Conservation (phyloP, 2,113 vertebrate genomes). For the Acanthochromis polyacanthus region DNA sequence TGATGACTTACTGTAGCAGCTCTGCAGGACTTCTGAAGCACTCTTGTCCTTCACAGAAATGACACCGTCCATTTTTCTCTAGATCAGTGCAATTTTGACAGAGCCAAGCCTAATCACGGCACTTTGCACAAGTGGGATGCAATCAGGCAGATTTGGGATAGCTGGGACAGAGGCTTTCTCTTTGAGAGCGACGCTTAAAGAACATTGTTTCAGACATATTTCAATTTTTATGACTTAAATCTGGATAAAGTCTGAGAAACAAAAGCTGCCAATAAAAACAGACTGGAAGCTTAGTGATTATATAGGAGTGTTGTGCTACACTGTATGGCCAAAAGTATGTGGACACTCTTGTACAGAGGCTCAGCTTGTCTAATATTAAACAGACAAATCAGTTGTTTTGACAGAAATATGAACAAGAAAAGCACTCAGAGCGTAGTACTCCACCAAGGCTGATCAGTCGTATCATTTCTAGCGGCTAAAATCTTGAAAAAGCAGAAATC, state of each 20-base stretch:
- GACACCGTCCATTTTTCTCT: conserved; percentile 17
- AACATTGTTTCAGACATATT: conserved; percentile 12
- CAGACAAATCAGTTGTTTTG: too few relatives aligned
- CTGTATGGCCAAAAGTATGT: too few relatives aligned
- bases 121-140: conserved; percentile 47
- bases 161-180: conserved; percentile 6
- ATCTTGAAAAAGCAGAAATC: too few relatives aligned
- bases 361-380: too few relatives aligned
- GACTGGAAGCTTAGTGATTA: neutral
- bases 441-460: too few relatives aligned
- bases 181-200: conserved; percentile 20
- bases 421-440: too few relatives aligned
- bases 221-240: conserved; percentile 14
- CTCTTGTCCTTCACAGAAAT: conserved; percentile 53
- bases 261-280: too few relatives aligned
- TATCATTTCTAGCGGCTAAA: too few relatives aligned
- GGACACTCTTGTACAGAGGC: too few relatives aligned
- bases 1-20: conserved; percentile 1
- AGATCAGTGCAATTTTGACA: conserved; percentile 51
- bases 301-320: neutral
- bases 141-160: conserved; percentile 54
- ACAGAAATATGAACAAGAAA: too few relatives aligned
- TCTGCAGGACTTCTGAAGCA: conserved; percentile 20
- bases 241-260: too few relatives aligned
- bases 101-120: conserved; percentile 39